Percentiles rank a stretch among this genome's conserved stretches.
phyloP scores from a whole-genome alignment of 2,113 vertebrate genomes.

The Hyperoodon ampullatus region DNA sequence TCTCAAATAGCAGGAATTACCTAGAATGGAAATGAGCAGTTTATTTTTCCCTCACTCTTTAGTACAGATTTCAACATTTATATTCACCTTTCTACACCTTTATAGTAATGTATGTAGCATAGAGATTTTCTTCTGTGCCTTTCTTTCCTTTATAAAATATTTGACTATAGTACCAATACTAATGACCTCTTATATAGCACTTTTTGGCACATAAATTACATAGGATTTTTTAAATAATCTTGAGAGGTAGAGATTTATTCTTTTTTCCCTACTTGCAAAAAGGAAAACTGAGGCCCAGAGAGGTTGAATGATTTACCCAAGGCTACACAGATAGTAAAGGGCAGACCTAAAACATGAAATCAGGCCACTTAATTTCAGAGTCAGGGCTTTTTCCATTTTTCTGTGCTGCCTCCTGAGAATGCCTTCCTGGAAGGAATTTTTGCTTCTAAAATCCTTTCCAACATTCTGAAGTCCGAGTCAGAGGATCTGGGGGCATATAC shows the following conservation, averaged over 20 bases:
- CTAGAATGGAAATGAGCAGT: not conserved
- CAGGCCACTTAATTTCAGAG: not conserved
- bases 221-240: not conserved
- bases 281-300: constrained; percentile 20
- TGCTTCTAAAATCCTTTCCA: not conserved
- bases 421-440: not conserved
- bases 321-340: not conserved
- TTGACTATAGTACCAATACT: not conserved
- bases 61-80: not conserved
- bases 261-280: not conserved
- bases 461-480: not conserved
- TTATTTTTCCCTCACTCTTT: not conserved
- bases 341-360: not conserved
- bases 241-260: not conserved
- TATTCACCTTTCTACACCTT: not conserved
- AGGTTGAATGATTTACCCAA: not conserved
- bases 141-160: constrained; percentile 16
- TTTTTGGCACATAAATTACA: not conserved
- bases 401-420: not conserved
- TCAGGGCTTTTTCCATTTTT: not conserved
- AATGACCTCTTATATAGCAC: not conserved
- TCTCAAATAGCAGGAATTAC: not conserved
- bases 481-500: not conserved
- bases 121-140: not conserved
- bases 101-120: rapidly evolving